These are phyloP conservation scores for Anser brachyrhynchus DNA, from an alignment of 2,113 vertebrate species.

Conservation along the genomic window DNA sequence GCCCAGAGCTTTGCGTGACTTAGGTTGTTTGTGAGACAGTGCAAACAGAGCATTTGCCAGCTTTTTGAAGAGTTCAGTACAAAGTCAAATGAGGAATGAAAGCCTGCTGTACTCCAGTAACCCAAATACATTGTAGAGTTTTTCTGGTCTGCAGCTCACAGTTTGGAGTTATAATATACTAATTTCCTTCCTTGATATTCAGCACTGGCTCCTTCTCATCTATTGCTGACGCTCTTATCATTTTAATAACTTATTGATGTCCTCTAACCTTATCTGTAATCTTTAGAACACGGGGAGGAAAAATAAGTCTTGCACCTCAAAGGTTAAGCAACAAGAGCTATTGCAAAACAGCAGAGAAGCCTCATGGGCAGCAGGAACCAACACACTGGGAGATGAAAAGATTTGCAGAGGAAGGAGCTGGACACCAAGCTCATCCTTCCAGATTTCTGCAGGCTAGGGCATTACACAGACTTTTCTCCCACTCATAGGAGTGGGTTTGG, in stretches of 20 bases:
- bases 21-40: not conserved
- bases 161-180: not conserved
- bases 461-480: not conserved
- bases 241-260: slow-evolving; percentile 4
- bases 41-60: not conserved
- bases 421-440: not conserved
- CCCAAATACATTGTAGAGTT: not conserved
- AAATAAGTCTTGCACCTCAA: not conserved
- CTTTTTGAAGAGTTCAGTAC: not conserved
- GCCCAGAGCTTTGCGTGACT: not conserved
- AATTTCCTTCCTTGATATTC: not conserved
- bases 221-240: not conserved
- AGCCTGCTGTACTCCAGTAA: not conserved
- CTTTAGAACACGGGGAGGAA: not conserved
- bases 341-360: not conserved
- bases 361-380: not conserved
- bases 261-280: not conserved
- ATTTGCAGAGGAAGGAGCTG: not conserved
- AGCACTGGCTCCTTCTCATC: not conserved
- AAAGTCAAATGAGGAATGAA: slow-evolving; percentile 19
- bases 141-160: not conserved
- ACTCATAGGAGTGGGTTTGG: not conserved
- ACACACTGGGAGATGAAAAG: not conserved
- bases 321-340: slow-evolving; percentile 36
- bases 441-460: not conserved